Evolutionary conservation across 2,113 vertebrate species (phyloP).

Genomic region (Herpetotheres cachinnans): DNA sequence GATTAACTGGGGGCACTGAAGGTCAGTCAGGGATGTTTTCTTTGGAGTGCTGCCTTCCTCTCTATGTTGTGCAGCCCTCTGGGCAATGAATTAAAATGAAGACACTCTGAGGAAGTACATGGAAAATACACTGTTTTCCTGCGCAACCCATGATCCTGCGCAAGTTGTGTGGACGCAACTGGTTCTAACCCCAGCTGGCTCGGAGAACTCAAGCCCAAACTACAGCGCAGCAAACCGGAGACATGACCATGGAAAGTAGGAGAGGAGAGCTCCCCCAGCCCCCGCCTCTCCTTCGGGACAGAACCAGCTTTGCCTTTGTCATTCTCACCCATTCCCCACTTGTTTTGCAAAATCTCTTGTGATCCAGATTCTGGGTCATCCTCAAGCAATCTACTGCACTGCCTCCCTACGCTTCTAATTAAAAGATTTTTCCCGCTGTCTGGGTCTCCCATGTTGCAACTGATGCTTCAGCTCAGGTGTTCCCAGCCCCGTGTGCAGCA

Average conservation of each 20-base stretch:
- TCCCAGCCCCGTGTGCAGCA: not conserved
- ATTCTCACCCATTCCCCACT: not conserved
- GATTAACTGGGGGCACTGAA: not conserved
- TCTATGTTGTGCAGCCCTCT: not conserved
- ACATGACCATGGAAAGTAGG: not conserved
- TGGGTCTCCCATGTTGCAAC: not conserved
- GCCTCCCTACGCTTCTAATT: not conserved
- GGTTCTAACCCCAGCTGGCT: not conserved
- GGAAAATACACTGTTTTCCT: not conserved
- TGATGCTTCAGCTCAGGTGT: not conserved
- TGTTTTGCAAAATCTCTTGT: not conserved
- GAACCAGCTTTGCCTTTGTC: not conserved
- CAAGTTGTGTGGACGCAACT: not conserved
- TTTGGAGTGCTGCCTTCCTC: slow-evolving; percentile 23
- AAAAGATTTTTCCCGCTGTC: not conserved
- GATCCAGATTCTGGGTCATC: not conserved
- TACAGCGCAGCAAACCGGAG: not conserved
- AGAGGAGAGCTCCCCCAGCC: not conserved
- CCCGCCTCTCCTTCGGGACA: not conserved
- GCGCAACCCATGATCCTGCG: not conserved
- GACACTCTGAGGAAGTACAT: not conserved
- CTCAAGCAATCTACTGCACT: not conserved
- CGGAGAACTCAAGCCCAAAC: not conserved
- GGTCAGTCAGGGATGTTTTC: not conserved
- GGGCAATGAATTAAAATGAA: not conserved